Evolutionary conservation across 2,113 vertebrate genomes (phyloP).

Genomic region (Bettongia penicillata): DNA sequence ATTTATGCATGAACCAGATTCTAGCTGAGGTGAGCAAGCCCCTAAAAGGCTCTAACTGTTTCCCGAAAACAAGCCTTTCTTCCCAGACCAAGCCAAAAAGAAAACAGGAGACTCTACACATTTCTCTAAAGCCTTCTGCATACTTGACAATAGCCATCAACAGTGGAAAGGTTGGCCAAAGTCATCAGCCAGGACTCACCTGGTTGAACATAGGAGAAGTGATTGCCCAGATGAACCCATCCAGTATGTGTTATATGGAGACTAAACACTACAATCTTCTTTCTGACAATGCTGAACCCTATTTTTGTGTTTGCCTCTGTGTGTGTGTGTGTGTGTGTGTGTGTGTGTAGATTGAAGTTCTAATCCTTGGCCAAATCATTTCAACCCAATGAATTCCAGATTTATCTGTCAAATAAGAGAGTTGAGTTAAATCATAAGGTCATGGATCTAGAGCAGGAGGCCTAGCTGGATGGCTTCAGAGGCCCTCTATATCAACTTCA

Average conservation of each 20-base stretch:
- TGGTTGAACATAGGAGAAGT: background rate
- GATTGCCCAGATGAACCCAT: background rate
- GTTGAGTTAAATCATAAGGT: background rate
- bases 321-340: background rate
- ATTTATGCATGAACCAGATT: conserved; percentile 64
- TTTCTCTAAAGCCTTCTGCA: background rate
- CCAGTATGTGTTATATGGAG: background rate
- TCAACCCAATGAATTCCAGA: background rate
- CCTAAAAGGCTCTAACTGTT: conserved; percentile 16
- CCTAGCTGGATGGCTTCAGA: background rate
- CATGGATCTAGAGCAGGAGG: background rate
- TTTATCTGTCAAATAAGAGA: background rate
- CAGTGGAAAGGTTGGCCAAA: background rate
- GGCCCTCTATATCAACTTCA: background rate
- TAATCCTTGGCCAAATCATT: background rate
- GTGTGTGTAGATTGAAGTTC: background rate
- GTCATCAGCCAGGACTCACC: background rate
- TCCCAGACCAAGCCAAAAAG: background rate
- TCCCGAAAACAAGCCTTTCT: conserved; percentile 65
- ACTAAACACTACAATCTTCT: background rate
- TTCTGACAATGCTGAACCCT: background rate
- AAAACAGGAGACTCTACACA: background rate
- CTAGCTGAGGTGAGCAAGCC: conserved; percentile 19
- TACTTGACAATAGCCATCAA: background rate
- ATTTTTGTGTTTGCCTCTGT: background rate